Evolutionary conservation across 2,888 invertebrate species (phyloP), one percentile per base, ranked within the genome.

Genomic region (Drosophila anomalata): DNA sequence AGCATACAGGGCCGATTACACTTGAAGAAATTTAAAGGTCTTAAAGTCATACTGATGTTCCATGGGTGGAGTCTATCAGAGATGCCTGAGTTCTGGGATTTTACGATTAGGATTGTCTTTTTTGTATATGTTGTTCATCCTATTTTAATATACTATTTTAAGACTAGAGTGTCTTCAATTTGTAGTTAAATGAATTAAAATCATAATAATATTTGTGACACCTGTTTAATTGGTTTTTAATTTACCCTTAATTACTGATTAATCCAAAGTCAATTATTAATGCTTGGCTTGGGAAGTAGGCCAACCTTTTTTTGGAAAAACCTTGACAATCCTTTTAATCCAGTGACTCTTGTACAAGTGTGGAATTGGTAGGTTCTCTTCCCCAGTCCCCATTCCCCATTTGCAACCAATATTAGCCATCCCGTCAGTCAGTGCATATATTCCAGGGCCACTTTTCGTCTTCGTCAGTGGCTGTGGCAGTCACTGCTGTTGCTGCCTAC

Each of bases 381-480:
- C n/a, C 41, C 46, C 36, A 31, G 17, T 17, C 17, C 17, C 17
- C 17, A 17, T 41, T 50, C n/a, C 41, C 46, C 36, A 31, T 17
- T 54, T 33, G 41, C 48, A 31, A 31, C 69, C 55, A 73, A 73
- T 65, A 56, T 47, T 52, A 20, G 50, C 63, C 66, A 48, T 51
- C 46, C 50, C 44, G 20, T 29, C 65, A 51, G 20, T 52, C 50
- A 52, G 39, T 50, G 24, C 56, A 42, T 55, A 31, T 51, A 62
- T 72, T 70, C 54, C 65, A 54, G 69, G 67, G 63, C 73, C 69
- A 70, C 73, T 72, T 70, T 72, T 78, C 66, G 69, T 67, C 65
- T 62, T 65, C 74, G 58, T 63, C 42, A 76, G 46, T 57, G 52
- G 46, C 65, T 69, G 60, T 79, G 81, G 66, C 76, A 78, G 77